Evolutionary conservation across 2,113 vertebrate species (phyloP), one percentile per base, ranked within the genome.

Genomic region (Scophthalmus maximus): DNA sequence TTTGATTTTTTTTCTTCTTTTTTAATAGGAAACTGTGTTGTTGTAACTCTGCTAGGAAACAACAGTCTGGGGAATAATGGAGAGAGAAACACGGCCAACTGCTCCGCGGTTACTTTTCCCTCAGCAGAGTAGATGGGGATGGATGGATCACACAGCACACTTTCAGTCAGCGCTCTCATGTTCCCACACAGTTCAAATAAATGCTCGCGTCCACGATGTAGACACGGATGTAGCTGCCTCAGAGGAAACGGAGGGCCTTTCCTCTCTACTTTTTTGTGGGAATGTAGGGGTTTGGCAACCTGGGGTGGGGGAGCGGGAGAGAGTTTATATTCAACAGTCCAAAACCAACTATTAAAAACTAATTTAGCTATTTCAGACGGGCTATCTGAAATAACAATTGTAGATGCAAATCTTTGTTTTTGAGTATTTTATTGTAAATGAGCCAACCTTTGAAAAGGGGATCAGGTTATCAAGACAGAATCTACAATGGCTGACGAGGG

Each of bases 41-140:
- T 49, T 56, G 27, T 10, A 20, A 5, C 30, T 66, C 29, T 62
- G 23, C 10, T 17, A 51, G 46, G 23, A 70, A 69, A 82, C 53
- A 78, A 18, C 34, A 53, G 68, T 61, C 62, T 40, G 58, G 25
- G 73, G 59, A 72, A 67, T 68, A 67, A 69, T 5, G 6, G 15
- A 68, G 23, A 68, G 23, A 36, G 29, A 20, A 64, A 26, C 17
- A 68, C 7, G 26, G 27, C 50, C 68, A 63, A 4, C 51, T 70
- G 60, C 75, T 46, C 40, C 22, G 46, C 20, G 29, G 65, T 76
- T 44, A 26, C 56, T 22, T 62, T 55, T 57, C 18, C 20, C 36
- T 51, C 56, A 68, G 65, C 68, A 55, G 55, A 59, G 27, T 38
- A 64, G 64, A 78, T 20, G 60, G 47, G 5, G 46, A 52, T 17